Conservation (phyloP, 2,797 vertebrate species). For the Semotilus atromaculatus region DNA sequence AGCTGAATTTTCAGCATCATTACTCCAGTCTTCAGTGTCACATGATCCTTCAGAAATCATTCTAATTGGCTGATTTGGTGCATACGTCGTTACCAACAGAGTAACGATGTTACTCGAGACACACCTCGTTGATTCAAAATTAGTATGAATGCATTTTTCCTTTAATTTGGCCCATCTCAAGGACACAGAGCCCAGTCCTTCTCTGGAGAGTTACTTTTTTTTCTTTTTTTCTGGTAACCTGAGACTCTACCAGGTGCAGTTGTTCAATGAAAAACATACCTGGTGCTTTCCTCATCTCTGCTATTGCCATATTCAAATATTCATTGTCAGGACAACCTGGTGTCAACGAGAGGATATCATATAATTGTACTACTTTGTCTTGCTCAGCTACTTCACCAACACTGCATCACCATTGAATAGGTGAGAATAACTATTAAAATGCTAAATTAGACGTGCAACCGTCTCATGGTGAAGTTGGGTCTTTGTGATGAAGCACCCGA, state of each 20-base stretch:
- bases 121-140: not conserved
- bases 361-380: slow-evolving; percentile 75
- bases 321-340: slow-evolving; percentile 68
- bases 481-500: slow-evolving; percentile 66
- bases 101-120: too few species aligned
- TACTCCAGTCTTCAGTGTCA: too few species aligned
- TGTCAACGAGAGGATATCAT: slow-evolving; percentile 72
- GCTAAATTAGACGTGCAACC: slow-evolving; percentile 73
- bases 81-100: not conserved
- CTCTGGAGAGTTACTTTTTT: slow-evolving; percentile 25
- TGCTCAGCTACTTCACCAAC: slow-evolving; percentile 59
- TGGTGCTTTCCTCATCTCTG: slow-evolving; percentile 38
- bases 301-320: slow-evolving; percentile 73
- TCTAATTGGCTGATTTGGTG: too few species aligned
- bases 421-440: slow-evolving; percentile 76
- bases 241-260: slow-evolving; percentile 51
- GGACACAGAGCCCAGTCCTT: slow-evolving; percentile 67
- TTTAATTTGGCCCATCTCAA: slow-evolving; percentile 72
- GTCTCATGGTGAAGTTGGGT: slow-evolving; percentile 52
- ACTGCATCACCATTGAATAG: slow-evolving; percentile 51
- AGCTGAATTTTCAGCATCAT: too few species aligned
- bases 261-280: slow-evolving; percentile 46
- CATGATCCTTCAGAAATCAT: too few species aligned
- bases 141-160: slow-evolving; percentile 66
- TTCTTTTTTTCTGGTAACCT: slow-evolving; percentile 14